Percentiles rank a stretch among this genome's conserved stretches.
Evolutionary conservation across 2,888 invertebrate genomes (phyloP).

Genomic region (Petrolisthes cinctipes): DNA sequence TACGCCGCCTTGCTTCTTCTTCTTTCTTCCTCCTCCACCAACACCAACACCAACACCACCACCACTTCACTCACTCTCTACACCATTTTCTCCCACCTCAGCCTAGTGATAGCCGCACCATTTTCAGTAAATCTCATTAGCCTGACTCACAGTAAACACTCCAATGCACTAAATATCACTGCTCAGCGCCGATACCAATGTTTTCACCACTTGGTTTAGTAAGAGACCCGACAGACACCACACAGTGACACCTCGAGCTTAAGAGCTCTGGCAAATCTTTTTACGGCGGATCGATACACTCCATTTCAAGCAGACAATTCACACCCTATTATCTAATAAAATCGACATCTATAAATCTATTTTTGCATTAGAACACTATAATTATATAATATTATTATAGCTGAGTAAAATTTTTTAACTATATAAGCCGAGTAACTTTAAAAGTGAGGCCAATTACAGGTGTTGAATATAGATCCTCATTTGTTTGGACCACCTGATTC

Average conservation of each 20-base stretch:
- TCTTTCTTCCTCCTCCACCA: constrained; percentile 6
- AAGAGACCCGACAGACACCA: not conserved
- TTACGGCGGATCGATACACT: constrained; percentile 64
- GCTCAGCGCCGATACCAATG: not conserved
- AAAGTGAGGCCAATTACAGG: not conserved
- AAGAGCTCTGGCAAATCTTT: constrained; percentile 45
- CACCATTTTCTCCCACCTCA: constrained; percentile 25
- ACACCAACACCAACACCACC: constrained; percentile 14
- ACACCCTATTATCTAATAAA: not conserved
- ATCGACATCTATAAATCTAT: no score
- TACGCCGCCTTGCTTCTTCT: constrained; percentile 31
- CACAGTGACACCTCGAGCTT: constrained; percentile 39
- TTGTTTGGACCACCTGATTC: constrained; percentile 55
- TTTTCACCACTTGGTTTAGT: not conserved
- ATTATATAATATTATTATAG: not conserved
- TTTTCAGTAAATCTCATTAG: constrained; percentile 18
- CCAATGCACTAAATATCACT: not conserved
- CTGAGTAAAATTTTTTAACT: not conserved
- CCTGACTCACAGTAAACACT: constrained; percentile 15
- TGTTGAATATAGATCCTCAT: not conserved
- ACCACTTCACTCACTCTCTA: not conserved
- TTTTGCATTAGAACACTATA: not conserved
- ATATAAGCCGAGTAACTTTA: not conserved
- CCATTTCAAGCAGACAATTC: not conserved
- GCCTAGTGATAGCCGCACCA: constrained; percentile 13